phyloP scores from a whole-genome alignment of 1,140 invertebrate species.

The Brachionus manjavacas region DNA sequence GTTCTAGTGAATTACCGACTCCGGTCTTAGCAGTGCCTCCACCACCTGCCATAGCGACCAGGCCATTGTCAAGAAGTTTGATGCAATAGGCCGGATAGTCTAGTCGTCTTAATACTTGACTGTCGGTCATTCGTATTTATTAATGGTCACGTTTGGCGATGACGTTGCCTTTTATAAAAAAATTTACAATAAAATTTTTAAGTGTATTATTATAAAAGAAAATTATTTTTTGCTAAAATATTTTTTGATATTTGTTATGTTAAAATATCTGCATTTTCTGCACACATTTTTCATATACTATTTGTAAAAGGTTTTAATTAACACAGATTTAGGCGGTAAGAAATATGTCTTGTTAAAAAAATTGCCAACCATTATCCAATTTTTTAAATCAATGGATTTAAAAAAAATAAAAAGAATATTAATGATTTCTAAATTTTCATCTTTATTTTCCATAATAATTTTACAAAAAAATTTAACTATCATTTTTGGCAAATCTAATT shows the following conservation, averaged over 20 bases:
- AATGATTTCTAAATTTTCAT: too few species aligned
- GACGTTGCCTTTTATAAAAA: background rate
- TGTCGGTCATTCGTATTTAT: background rate
- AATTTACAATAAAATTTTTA: background rate
- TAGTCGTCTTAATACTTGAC: background rate
- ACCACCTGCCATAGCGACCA: slow-evolving; percentile 9
- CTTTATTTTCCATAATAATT: too few species aligned
- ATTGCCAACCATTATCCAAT: too few species aligned
- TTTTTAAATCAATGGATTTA: too few species aligned
- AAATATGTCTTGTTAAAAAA: too few species aligned
- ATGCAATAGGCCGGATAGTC: slow-evolving; percentile 29
- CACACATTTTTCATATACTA: background rate
- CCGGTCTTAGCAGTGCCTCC: slow-evolving; percentile 20
- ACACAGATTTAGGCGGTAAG: too few species aligned
- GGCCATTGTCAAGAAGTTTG: slow-evolving; percentile 10
- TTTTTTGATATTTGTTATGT: background rate
- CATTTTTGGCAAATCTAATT: too few species aligned
- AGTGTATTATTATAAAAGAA: background rate
- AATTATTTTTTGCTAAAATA: background rate
- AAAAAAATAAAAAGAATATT: too few species aligned
- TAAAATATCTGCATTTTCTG: background rate
- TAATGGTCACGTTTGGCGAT: background rate
- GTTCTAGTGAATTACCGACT: slow-evolving; percentile 19
- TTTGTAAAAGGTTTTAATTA: too few species aligned
- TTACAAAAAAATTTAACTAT: too few species aligned